Conservation (phyloP, 2,797 vertebrate genomes). For the Propithecus deckenii region DNA sequence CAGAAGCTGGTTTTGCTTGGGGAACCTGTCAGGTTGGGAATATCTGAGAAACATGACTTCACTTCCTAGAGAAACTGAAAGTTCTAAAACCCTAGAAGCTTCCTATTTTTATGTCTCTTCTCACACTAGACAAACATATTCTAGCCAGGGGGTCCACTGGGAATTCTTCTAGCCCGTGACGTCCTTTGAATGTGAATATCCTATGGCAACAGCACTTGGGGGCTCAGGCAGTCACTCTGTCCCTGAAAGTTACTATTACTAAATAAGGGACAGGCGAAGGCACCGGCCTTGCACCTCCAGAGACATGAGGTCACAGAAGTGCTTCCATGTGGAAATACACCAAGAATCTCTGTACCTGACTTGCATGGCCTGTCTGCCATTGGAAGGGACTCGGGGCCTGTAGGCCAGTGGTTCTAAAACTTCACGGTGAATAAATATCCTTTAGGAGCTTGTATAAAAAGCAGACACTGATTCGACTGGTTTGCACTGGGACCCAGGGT, state of each 20-base stretch:
- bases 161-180: neutral
- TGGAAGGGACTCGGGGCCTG: neutral
- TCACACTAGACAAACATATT: neutral
- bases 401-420: neutral
- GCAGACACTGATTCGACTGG: accelerated
- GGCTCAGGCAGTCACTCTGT: neutral
- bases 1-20: neutral
- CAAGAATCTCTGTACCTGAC: neutral
- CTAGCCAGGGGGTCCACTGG: neutral
- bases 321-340: neutral
- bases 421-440: neutral
- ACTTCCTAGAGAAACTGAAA: neutral
- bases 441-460: accelerated
- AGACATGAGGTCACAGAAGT: neutral
- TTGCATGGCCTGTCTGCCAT: accelerated
- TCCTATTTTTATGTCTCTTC: neutral
- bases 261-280: neutral
- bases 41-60: neutral
- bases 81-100: neutral
- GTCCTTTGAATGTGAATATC: neutral
- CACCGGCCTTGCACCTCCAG: neutral
- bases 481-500: neutral
- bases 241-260: neutral
- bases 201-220: neutral
- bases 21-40: neutral